Base-by-base conservation (phyloP, 2,888 invertebrate species). In the Hanleya hanleyi region DNA sequence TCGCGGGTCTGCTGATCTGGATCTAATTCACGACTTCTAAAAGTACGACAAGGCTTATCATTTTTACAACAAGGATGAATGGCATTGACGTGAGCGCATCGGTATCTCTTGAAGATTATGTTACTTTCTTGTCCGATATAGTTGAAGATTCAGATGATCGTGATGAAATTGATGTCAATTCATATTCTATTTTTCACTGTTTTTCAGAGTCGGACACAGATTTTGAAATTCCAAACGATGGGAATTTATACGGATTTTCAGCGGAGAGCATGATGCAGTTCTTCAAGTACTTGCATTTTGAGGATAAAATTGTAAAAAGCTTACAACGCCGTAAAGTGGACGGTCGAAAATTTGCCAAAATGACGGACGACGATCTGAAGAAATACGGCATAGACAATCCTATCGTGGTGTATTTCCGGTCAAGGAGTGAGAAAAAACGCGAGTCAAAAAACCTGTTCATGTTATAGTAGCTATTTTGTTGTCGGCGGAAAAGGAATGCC, bases 331-430 rank as follows among this genome's bases (percentile, higher is more conserved):
- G 83, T 67, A 77, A 82, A 65, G 80, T 89, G 7, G 87, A 89
- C 73, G 89, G 89, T 9, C 84, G 84, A 57, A 84, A 82, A 69
- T 89, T 89, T 74, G 83, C 87, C 1, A 81, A 79, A 35, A 69
- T 89, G 64, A 84, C 83, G 67, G 87, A 88, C 76, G 75, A 79
- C 0, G 88, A 89, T 49, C 76, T 89, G 61, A 86, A 88, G 38
- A 77, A 74, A 5, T 77, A 85, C 15, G 82, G 84, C 29, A 82
- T 89, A 68, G 81, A 83, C 51, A 87, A 89, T 70, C 87, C 88
- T 51, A 72, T 81, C 18, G 69, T 81, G 5, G 29, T 75, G 12
- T 75, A 81, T 69, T 81, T 81, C 74, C 68, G 76, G 32, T 26
- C 18, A 26, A 57, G 29, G 57, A 29, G 57, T 26, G 57, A 57